phyloP scores from a whole-genome alignment of 1,140 invertebrate species.

The Reticulitermes speratus region DNA sequence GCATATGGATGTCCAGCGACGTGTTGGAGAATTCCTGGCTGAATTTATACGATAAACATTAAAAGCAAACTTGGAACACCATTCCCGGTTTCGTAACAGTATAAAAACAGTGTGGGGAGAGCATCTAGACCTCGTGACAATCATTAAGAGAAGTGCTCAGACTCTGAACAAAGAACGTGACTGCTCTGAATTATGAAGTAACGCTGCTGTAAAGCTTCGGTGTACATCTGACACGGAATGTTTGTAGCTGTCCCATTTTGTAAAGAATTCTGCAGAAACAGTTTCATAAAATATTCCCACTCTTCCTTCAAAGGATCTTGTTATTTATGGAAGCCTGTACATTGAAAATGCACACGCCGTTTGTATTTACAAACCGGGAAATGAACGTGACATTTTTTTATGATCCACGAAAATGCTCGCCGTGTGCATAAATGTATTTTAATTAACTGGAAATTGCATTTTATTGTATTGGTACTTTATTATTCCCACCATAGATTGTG shows the following conservation, averaged over 20 bases:
- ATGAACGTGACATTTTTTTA: neutral
- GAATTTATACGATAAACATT: neutral
- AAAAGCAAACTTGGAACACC: too few relatives aligned
- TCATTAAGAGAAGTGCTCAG: neutral
- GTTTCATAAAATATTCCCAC: neutral
- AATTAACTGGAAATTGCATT: too few relatives aligned
- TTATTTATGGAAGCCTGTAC: neutral
- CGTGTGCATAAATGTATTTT: too few relatives aligned
- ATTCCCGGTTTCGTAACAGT: too few relatives aligned
- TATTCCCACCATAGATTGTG: too few relatives aligned
- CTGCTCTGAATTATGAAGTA: neutral
- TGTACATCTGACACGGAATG: neutral
- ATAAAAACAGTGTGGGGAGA: too few relatives aligned
- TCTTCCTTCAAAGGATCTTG: neutral
- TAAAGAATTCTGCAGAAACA: neutral
- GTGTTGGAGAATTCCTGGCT: neutral
- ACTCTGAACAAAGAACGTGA: neutral
- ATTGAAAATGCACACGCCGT: neutral
- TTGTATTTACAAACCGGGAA: neutral
- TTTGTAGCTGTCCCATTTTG: neutral
- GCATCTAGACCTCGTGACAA: neutral
- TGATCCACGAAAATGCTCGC: too few relatives aligned
- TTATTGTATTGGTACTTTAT: too few relatives aligned
- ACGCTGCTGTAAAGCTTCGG: neutral
- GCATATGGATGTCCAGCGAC: neutral